These are phyloP conservation scores for Cosmia trapezina DNA, from an alignment of 2,888 invertebrate species.

Conservation along the genomic window DNA sequence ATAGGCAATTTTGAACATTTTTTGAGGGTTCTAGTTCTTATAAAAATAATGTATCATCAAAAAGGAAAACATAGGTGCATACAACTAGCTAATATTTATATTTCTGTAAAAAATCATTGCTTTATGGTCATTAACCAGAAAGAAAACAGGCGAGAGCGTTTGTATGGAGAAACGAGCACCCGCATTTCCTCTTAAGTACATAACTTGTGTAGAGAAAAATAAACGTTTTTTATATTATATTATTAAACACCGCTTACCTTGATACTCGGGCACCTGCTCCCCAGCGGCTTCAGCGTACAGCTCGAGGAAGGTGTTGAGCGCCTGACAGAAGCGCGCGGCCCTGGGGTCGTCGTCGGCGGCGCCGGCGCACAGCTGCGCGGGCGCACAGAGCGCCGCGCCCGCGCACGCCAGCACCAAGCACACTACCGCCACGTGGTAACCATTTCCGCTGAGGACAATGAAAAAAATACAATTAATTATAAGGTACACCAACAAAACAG, in stretches of 20 bases:
- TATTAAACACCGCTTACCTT: slow-evolving; percentile 77
- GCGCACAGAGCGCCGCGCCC: slow-evolving; percentile 78
- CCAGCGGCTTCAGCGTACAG: slow-evolving; percentile 91
- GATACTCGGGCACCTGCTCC: slow-evolving; percentile 89
- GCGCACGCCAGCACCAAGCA: slow-evolving; percentile 77
- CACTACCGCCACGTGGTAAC: slow-evolving; percentile 77
- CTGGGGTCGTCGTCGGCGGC: slow-evolving; percentile 91
- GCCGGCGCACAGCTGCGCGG: slow-evolving; percentile 91
- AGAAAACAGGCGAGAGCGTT: too few species aligned
- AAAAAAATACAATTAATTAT: slow-evolving; percentile 15
- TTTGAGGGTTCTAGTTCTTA: too few species aligned
- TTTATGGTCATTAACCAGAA: too few species aligned
- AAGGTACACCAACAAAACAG: neutral
- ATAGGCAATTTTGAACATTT: too few species aligned
- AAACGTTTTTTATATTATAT: too few species aligned
- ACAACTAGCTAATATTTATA: too few species aligned
- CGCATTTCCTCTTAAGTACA: too few species aligned
- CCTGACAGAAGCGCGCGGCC: slow-evolving; percentile 92
- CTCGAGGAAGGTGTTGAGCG: slow-evolving; percentile 92
- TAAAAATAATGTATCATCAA: too few species aligned
- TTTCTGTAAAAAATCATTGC: too few species aligned
- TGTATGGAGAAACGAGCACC: too few species aligned
- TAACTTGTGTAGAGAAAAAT: too few species aligned
- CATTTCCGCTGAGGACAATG: slow-evolving; percentile 74
- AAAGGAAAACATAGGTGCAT: too few species aligned